These are phyloP conservation scores for Arctopsyche grandis DNA, from an alignment of 1,140 invertebrate genomes.

Conservation along the genomic window DNA sequence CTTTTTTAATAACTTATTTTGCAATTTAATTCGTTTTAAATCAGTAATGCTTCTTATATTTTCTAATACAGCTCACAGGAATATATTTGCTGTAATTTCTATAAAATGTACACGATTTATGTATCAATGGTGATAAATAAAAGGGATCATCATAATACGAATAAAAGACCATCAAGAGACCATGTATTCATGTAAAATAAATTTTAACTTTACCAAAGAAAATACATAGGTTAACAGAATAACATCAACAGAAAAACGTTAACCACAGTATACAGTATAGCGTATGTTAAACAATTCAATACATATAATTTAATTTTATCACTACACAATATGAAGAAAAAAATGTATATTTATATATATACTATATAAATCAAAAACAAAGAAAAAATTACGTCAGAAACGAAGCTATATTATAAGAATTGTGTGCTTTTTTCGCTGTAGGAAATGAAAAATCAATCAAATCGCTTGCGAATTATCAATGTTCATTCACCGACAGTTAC, in stretches of 20 bases:
- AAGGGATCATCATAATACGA: not conserved
- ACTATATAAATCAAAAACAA: not conserved
- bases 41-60: no score
- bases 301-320: not conserved
- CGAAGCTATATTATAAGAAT: not conserved
- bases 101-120: no score
- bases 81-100: no score
- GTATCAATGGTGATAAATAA: not conserved
- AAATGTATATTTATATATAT: not conserved
- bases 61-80: no score
- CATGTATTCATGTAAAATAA: slow-evolving; percentile 26
- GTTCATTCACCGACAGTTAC: not conserved
- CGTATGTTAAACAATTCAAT: slow-evolving; percentile 9
- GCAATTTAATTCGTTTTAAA: no score
- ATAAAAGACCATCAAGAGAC: slow-evolving; percentile 14
- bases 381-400: not conserved
- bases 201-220: not conserved
- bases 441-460: not conserved
- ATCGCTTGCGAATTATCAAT: not conserved
- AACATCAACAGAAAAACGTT: not conserved
- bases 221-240: not conserved
- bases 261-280: not conserved
- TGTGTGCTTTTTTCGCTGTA: not conserved
- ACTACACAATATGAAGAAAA: not conserved
- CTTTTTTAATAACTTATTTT: no score